These are phyloP conservation scores for Bos indicus DNA, from an alignment of 2,113 vertebrate species.

Conservation along the genomic window DNA sequence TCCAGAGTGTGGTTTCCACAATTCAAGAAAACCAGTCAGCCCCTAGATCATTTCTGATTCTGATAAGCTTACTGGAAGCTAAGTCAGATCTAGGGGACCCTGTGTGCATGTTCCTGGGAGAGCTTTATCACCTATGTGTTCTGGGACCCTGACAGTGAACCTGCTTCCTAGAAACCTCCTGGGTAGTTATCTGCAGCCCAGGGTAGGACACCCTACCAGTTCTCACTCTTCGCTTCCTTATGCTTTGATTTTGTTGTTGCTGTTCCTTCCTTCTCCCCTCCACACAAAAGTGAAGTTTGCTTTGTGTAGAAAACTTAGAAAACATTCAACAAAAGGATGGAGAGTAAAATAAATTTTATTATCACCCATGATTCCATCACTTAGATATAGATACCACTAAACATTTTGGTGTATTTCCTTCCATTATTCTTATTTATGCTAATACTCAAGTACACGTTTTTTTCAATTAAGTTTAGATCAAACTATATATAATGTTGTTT, in stretches of 20 bases:
- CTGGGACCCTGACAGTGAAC: neutral
- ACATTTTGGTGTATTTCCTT: neutral
- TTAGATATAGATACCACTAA: neutral
- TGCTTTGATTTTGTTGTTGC: neutral
- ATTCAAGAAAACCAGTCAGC: neutral
- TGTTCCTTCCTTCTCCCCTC: fast-evolving
- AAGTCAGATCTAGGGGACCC: neutral
- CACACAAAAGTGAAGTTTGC: neutral
- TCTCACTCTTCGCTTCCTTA: neutral
- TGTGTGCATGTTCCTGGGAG: neutral
- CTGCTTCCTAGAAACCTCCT: neutral
- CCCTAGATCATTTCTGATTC: neutral
- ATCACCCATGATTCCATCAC: no score
- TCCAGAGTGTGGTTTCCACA: neutral
- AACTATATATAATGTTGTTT: neutral
- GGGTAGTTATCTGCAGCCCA: neutral
- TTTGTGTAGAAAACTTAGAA: neutral
- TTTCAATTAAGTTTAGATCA: neutral
- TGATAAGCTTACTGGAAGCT: neutral
- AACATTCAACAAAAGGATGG: neutral
- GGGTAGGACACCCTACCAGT: neutral
- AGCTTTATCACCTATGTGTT: neutral
- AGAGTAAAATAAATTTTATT: neutral
- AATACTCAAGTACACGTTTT: neutral
- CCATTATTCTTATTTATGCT: neutral